Base-by-base conservation (phyloP, 30 jellyfish, hydroid and myxozoan genomes). In the Haliclystus octoradiatus region DNA sequence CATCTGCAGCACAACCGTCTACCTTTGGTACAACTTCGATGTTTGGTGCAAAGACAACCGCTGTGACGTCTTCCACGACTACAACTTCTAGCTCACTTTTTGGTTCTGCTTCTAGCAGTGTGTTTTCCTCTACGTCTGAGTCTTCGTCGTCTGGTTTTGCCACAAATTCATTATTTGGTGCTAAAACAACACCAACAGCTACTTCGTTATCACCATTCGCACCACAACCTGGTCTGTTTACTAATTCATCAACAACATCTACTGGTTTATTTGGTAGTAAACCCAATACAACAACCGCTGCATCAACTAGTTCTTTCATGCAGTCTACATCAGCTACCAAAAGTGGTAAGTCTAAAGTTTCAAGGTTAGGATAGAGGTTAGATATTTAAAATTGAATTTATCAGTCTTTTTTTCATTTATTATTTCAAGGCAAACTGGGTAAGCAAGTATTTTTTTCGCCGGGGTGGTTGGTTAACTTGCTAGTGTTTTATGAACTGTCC, bases 201-300 rank as follows among this genome's bases (percentile, higher is more conserved):
- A n/a, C n/a, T n/a, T 31, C 61, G 74, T 28, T 24, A 32, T 14
- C 77, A 2, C 14, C 27, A 23, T 3, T 65, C 31, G 47, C 78
- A 13, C 27, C 71, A 27, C 69, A 63, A 22, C 73, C 73, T 31
- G 82, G 82, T 3, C 32, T 61, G 14, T 62, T 61, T 31, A 47
- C 76, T 33, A 34, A 51, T 25, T 23, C 70, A 2, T 64, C 82
- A 31, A 34, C 52, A 31, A 22, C 81, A 24, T 1, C 75, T 19
- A 14, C 83, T 7, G 87, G 94, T 57, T 19, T 81, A 30, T 81
- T 82, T 62, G 88, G 94, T 33, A 35, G 71, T 52, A 50, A 28
- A 50, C 32, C 80, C 25, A 66, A 35, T 0, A 14, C 67, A 2
- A 7, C 93, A 28, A 47, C 34, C 26, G 64, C 77, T 3, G 28